These are phyloP conservation scores for Typhlichthys subterraneus DNA, from an alignment of 2,797 vertebrate genomes.

Conservation along the genomic window DNA sequence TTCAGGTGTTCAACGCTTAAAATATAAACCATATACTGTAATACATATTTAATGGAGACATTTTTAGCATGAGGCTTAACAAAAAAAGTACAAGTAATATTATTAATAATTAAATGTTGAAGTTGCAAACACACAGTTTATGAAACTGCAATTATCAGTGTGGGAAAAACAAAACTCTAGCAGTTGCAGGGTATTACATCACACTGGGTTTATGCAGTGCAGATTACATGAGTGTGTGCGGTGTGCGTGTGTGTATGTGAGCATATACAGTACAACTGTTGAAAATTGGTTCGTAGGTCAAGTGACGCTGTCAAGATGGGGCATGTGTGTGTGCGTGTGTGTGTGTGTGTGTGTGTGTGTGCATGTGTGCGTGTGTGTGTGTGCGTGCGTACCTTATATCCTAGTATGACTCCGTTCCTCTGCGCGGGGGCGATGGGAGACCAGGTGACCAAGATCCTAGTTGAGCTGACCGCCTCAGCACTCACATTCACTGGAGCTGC, in stretches of 20 bases:
- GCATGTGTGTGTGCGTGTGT: slow-evolving; percentile 2
- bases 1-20: slow-evolving; percentile 18
- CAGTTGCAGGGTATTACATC: slow-evolving; percentile 74
- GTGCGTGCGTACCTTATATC: slow-evolving; percentile 86
- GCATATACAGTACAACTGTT: no score
- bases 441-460: slow-evolving; percentile 91
- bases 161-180: slow-evolving; percentile 42
- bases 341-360: slow-evolving; percentile 10
- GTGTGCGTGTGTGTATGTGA: slow-evolving; percentile 20
- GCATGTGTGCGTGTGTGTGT: slow-evolving; percentile 22
- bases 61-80: neutral
- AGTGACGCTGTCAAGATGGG: slow-evolving; percentile 15
- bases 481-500: slow-evolving; percentile 88
- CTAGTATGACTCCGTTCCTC: slow-evolving; percentile 90
- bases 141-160: slow-evolving; percentile 30
- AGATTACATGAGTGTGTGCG: slow-evolving; percentile 13
- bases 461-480: slow-evolving; percentile 89
- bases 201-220: slow-evolving; percentile 37
- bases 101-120: slow-evolving; percentile 30
- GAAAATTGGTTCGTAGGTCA: slow-evolving; percentile 32
- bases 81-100: slow-evolving; percentile 6
- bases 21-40: slow-evolving; percentile 6
- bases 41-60: no score
- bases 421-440: slow-evolving; percentile 81
- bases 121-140: slow-evolving; percentile 29